Conservation (phyloP, 1,140 invertebrate genomes). For the Tetraneura akinire region DNA sequence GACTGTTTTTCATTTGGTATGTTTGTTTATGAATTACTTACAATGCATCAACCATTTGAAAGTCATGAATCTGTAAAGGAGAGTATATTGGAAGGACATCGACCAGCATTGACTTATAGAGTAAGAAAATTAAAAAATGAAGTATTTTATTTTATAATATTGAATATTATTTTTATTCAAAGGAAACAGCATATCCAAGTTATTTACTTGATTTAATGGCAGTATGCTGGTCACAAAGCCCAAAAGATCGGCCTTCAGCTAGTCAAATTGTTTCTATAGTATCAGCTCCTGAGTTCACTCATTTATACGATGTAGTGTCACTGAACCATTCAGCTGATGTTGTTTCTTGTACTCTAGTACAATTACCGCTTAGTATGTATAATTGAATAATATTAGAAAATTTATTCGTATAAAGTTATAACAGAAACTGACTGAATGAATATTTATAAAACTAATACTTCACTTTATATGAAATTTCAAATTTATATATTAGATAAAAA, state of each 20-base stretch:
- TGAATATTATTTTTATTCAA: not conserved
- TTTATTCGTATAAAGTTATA: not conserved
- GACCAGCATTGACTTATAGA: conserved; percentile 82
- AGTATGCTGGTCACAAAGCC: conserved; percentile 89
- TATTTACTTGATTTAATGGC: conserved; percentile 94
- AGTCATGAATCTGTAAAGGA: conserved; percentile 94
- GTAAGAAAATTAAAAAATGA: conserved; percentile 58
- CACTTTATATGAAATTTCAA: not conserved
- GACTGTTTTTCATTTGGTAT: conserved; percentile 99
- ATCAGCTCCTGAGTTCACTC: conserved; percentile 88
- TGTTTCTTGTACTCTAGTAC: conserved; percentile 58
- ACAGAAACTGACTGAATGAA: not conserved
- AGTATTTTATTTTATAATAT: conserved; percentile 8
- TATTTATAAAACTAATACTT: not conserved
- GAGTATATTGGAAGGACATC: conserved; percentile 89
- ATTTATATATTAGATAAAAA: too few relatives aligned
- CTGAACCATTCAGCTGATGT: conserved; percentile 66
- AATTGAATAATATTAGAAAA: too few relatives aligned
- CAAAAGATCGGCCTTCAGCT: conserved; percentile 83
- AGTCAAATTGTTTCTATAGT: conserved; percentile 91
- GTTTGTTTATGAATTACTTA: conserved; percentile 95
- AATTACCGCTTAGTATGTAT: conserved; percentile 41
- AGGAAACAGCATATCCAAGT: conserved; percentile 80
- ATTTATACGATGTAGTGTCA: conserved; percentile 79
- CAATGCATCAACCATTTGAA: conserved; percentile 91